Base-by-base conservation (phyloP, 2,888 invertebrate genomes). In the Macrophya annulata region DNA sequence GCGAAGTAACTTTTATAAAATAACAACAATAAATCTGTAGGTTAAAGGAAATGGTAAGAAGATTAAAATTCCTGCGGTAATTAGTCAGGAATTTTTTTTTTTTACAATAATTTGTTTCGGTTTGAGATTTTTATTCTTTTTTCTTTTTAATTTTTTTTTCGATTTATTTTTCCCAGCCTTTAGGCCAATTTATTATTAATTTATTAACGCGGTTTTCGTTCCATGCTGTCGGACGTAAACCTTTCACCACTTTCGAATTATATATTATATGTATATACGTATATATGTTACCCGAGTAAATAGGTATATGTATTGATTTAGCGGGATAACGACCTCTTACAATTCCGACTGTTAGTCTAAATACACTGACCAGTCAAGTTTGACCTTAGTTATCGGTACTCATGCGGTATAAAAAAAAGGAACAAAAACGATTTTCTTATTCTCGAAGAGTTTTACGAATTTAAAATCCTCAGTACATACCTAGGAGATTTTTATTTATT, bases 201-300 rank as follows among this genome's bases (percentile, higher is more conserved):
- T 51, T 79, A 37, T 37, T 37, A 43, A 15, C 17, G 68, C 51
- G n/a, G 48, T 83, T 68, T 48, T 83, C 65, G 65, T 83, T 68
- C 68, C 68, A 83, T 48, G 48, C 83, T 17, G 48, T 81, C 43
- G 83, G 68, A 8, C 65, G 68, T 31, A 37, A 68, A 71, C 83
- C 83, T 83, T 83, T 83, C 83, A 71, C 83, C 51, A 68, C 83
- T 83, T 83, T 83, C 83, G 83, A 68, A 83, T 83, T 45, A 68
- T 71, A 81, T 31, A 21, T n/a, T 17, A 21, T 17, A 21, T 25
- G 48, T 48, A 76, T 48, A 72, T 43, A 43, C 43, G 72, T 72
- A 72, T 72, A 72, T 72, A 31, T 31, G 31, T 31, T 31, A 31
- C n/a, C n/a, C n/a, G 31, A 31, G 31, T 3, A 3, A 31, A 3